Conservation (phyloP, 2,113 vertebrate genomes). For the Ammodytes marinus region DNA sequence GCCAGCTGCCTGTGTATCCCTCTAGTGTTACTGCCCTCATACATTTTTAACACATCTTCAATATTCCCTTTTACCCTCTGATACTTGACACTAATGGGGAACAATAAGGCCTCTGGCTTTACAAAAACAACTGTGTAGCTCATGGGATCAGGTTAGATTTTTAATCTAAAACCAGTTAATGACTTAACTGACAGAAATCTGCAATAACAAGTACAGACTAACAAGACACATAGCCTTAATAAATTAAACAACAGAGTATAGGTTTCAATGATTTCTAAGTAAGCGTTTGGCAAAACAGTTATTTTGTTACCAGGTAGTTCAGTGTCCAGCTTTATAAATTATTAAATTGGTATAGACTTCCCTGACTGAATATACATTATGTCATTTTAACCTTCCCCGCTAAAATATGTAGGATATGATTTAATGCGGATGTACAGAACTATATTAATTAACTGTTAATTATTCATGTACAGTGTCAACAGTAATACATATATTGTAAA, state of each 20-base stretch:
- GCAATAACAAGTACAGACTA: neutral
- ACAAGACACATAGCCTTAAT: neutral
- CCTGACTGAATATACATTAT: neutral
- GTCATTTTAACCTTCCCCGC: neutral
- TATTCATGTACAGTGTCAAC: neutral
- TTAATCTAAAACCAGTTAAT: neutral
- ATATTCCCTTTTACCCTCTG: conserved; percentile 54
- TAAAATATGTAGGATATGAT: neutral
- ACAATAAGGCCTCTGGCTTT: conserved; percentile 33
- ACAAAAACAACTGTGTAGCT: conserved; percentile 8
- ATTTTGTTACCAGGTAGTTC: neutral
- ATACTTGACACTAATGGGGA: conserved; percentile 69
- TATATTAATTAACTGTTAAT: neutral
- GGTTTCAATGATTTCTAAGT: neutral
- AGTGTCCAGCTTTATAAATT: neutral
- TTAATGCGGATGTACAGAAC: neutral
- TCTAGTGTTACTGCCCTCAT: conserved; percentile 69
- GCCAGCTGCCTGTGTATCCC: conserved; percentile 3
- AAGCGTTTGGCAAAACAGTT: neutral
- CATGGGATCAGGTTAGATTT: neutral
- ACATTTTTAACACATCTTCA: conserved; percentile 72
- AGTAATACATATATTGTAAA: neutral
- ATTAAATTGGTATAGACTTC: no score
- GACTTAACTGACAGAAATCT: conserved; percentile 19
- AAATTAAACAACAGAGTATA: neutral